Percentiles rank a stretch among this genome's conserved stretches.
Conservation (phyloP, 2,113 vertebrate genomes). For the pig (Sus scrofa) region DNA sequence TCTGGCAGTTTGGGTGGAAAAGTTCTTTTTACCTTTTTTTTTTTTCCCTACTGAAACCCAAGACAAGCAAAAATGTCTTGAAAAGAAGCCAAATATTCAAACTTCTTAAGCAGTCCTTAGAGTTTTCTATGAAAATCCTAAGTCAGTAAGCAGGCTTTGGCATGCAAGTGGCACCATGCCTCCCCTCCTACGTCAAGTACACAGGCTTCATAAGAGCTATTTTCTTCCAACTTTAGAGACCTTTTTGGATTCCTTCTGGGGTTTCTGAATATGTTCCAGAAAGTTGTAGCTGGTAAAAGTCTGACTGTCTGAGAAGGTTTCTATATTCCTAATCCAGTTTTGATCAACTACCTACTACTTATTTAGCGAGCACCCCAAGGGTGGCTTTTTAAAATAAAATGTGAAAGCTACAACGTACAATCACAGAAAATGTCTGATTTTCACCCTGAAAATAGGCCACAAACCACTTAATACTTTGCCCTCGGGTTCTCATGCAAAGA, state of each 20-base stretch:
- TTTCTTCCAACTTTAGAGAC: conserved; percentile 49
- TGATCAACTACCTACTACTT: conserved; percentile 57
- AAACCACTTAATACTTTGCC: not conserved
- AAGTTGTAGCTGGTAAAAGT: conserved; percentile 58
- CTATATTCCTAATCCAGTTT: conserved; percentile 61
- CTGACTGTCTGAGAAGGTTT: conserved; percentile 37
- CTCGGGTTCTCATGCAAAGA: conserved; percentile 25
- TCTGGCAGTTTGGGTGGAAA: conserved; percentile 1
- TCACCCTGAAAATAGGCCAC: conserved; percentile 34
- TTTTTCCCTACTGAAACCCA: conserved; percentile 50
- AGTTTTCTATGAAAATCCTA: conserved; percentile 56
- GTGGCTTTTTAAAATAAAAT: conserved; percentile 67
- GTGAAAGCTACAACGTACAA: conserved; percentile 43
- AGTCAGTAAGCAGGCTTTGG: conserved; percentile 31
- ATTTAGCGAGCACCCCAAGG: conserved; percentile 43
- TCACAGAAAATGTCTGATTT: conserved; percentile 37
- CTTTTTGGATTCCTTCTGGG: conserved; percentile 63
- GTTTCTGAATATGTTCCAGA: conserved; percentile 53
- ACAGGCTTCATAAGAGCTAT: conserved; percentile 41
- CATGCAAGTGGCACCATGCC: not conserved
- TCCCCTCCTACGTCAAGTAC: not conserved
- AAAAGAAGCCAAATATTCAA: conserved; percentile 12
- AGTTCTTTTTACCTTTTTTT: conserved; percentile 48
- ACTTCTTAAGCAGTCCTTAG: conserved; percentile 18
- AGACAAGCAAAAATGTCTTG: conserved; percentile 49